Conservation (phyloP, 1,140 invertebrate species). For the Euwallacea similis region DNA sequence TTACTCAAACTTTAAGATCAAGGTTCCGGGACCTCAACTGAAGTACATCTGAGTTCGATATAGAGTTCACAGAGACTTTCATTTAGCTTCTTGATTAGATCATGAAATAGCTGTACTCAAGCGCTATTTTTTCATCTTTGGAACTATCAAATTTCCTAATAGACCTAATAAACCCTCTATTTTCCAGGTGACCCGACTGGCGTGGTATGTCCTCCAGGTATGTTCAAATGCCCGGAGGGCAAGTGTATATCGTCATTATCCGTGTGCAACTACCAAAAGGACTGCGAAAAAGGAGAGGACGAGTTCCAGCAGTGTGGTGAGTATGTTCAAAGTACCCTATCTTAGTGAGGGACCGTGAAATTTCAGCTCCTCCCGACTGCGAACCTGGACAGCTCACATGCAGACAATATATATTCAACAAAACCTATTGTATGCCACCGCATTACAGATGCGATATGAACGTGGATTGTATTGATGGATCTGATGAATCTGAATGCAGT, state of each 20-base stretch:
- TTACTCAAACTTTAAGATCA: no score
- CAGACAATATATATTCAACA: slow-evolving; percentile 89
- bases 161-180: neutral
- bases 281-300: slow-evolving; percentile 88
- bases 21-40: no score
- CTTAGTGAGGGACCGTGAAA: neutral
- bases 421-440: slow-evolving; percentile 88
- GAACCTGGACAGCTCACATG: slow-evolving; percentile 83
- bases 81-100: no score
- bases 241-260: slow-evolving; percentile 81
- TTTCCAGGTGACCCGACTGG: slow-evolving; percentile 46
- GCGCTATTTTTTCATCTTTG: no score
- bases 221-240: slow-evolving; percentile 81
- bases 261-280: slow-evolving; percentile 89
- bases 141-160: no score
- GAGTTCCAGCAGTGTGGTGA: slow-evolving; percentile 87
- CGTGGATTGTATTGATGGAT: slow-evolving; percentile 91
- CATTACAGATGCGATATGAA: slow-evolving; percentile 91
- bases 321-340: slow-evolving; percentile 52
- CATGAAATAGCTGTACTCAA: no score
- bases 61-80: no score
- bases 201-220: slow-evolving; percentile 64
- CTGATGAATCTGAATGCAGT: slow-evolving; percentile 92
- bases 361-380: slow-evolving; percentile 85
- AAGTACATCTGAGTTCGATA: no score